These are phyloP conservation scores for Agonopterix heracliana DNA, from an alignment of 2,888 invertebrate species.

Conservation along the genomic window DNA sequence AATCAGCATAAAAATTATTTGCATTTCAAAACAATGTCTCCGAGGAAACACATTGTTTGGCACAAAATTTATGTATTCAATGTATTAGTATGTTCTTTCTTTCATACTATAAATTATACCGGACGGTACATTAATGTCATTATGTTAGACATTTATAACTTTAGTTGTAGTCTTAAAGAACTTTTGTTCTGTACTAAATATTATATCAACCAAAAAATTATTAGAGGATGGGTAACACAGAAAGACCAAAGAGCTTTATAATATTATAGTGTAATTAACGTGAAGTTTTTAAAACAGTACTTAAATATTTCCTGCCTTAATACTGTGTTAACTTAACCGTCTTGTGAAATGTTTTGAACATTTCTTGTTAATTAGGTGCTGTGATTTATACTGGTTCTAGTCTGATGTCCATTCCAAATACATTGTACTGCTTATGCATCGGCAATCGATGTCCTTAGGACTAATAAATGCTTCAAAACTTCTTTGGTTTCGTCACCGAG, in stretches of 20 bases:
- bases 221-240: constrained; percentile 2
- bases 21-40: no score
- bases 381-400: constrained; percentile 59
- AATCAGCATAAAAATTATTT: background rate
- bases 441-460: no score
- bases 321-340: constrained; percentile 44
- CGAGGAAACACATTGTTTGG: no score
- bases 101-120: no score
- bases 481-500: no score
- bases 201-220: constrained; percentile 7
- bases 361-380: constrained; percentile 52
- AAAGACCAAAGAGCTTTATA: constrained; percentile 11
- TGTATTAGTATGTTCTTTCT: no score
- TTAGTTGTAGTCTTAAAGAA: constrained; percentile 1
- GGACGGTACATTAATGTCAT: no score
- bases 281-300: constrained; percentile 37
- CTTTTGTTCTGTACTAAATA: constrained; percentile 1
- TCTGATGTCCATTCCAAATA: constrained; percentile 52
- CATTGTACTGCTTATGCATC: background rate
- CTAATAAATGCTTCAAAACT: no score
- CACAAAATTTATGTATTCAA: no score
- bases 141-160: no score
- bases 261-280: constrained; percentile 18
- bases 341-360: constrained; percentile 55
- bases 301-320: constrained; percentile 55